Conservation (phyloP, 2,797 vertebrate genomes). For the Naso thynnoides region DNA sequence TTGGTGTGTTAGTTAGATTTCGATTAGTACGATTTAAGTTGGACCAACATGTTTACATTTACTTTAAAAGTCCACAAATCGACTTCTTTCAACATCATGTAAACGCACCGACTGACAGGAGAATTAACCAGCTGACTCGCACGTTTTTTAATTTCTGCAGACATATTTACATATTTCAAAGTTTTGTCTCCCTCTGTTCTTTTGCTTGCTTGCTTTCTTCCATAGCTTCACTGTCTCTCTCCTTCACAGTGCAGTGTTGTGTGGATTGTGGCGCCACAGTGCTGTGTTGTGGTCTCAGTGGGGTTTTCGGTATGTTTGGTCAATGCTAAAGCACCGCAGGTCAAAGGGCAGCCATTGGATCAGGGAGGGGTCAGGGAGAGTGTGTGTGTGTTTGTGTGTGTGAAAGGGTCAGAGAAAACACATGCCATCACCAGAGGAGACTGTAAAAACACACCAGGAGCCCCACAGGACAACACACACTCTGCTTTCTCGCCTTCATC, state of each 20-base stretch:
- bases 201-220: neutral
- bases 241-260: conserved; percentile 39
- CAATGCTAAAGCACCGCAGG: conserved; percentile 70
- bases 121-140: too few relatives aligned
- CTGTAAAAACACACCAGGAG: conserved; percentile 85
- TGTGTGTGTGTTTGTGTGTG: conserved; percentile 26
- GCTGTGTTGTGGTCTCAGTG: conserved; percentile 79
- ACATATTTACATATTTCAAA: neutral
- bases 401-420: conserved; percentile 71
- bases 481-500: conserved; percentile 58
- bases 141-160: too few relatives aligned
- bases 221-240: conserved; percentile 6
- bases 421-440: conserved; percentile 74
- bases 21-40: too few relatives aligned
- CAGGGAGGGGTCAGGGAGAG: conserved; percentile 70
- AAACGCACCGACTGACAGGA: too few relatives aligned
- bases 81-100: too few relatives aligned
- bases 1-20: too few relatives aligned
- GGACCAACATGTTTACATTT: too few relatives aligned
- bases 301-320: conserved; percentile 81
- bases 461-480: conserved; percentile 70
- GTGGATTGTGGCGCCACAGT: conserved; percentile 66
- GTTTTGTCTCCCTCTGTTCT: neutral
- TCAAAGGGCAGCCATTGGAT: conserved; percentile 75
- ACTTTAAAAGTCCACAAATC: too few relatives aligned